phyloP scores from a whole-genome alignment of 1,140 invertebrate genomes.

The Drosophila carrolli region DNA sequence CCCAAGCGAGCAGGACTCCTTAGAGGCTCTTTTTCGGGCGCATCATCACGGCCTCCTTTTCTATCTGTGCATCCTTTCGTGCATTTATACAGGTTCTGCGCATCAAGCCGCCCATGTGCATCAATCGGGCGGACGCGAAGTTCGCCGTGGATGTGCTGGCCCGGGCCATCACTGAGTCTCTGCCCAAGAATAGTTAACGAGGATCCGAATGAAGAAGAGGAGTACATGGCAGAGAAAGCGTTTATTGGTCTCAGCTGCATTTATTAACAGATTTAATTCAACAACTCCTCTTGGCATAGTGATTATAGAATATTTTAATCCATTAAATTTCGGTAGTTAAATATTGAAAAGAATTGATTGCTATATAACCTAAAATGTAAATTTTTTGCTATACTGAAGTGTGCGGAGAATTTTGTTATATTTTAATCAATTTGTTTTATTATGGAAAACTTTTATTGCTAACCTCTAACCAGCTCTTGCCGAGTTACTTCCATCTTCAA shows the following conservation, averaged over 20 bases:
- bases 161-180: conserved; percentile 85
- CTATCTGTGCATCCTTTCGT: conserved; percentile 29
- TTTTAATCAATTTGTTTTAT: too few relatives aligned
- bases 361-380: not conserved
- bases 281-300: not conserved
- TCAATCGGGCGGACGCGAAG: conserved; percentile 94
- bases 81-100: conserved; percentile 90
- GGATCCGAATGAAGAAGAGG: not conserved
- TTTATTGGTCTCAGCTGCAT: conserved; percentile 21
- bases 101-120: conserved; percentile 98
- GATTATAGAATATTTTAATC: not conserved
- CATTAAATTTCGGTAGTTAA: not conserved
- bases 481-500: too few relatives aligned
- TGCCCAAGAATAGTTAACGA: conserved; percentile 28
- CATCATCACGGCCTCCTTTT: not conserved
- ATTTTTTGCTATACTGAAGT: not conserved
- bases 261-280: conserved; percentile 13
- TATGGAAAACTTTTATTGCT: too few relatives aligned
- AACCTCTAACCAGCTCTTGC: too few relatives aligned
- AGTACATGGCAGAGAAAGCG: conserved; percentile 1
- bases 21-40: not conserved
- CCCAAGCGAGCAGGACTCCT: not conserved
- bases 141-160: conserved; percentile 89
- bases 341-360: not conserved
- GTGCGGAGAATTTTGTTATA: not conserved